A percentile compares a stretch with the other conserved stretches of the same genome.
Evolutionary conservation across 2,113 vertebrate genomes (phyloP).

Genomic region (Trematocara macrostoma): DNA sequence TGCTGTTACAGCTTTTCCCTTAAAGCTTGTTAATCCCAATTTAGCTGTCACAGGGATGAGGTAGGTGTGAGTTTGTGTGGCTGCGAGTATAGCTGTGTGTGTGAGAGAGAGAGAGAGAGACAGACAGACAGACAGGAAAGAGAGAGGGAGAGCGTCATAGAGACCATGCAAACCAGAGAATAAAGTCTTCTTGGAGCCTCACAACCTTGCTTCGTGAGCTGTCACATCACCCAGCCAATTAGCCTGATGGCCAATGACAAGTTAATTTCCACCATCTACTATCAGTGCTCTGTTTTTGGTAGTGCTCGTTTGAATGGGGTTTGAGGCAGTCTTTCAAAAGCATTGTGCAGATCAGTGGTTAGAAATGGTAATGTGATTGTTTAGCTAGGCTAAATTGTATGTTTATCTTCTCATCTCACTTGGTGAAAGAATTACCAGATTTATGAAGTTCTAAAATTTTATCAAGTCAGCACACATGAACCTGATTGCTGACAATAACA

Average conservation of each 20-base stretch:
- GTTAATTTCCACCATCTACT: constrained; percentile 20
- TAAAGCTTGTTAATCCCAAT: constrained; percentile 64
- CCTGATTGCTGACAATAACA: not conserved
- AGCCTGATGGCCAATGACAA: constrained; percentile 44
- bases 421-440: not conserved
- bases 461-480: not conserved
- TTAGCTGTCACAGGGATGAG: constrained; percentile 50
- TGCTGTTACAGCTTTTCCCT: constrained; percentile 43
- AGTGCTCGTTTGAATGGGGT: not conserved
- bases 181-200: constrained; percentile 6
- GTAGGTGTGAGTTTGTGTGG: not conserved
- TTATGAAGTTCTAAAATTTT: not conserved
- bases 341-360: not conserved
- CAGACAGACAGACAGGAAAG: not conserved
- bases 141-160: not conserved
- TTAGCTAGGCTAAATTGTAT: not conserved
- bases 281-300: not conserved
- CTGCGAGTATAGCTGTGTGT: not conserved
- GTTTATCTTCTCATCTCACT: not conserved
- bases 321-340: not conserved
- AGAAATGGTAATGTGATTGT: not conserved
- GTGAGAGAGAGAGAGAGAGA: not conserved
- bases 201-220: not conserved
- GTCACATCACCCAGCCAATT: constrained; percentile 48
- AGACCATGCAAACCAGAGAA: not conserved